Base-by-base conservation (phyloP, 2,888 invertebrate genomes). In the Hemicrepidius hirtus region DNA sequence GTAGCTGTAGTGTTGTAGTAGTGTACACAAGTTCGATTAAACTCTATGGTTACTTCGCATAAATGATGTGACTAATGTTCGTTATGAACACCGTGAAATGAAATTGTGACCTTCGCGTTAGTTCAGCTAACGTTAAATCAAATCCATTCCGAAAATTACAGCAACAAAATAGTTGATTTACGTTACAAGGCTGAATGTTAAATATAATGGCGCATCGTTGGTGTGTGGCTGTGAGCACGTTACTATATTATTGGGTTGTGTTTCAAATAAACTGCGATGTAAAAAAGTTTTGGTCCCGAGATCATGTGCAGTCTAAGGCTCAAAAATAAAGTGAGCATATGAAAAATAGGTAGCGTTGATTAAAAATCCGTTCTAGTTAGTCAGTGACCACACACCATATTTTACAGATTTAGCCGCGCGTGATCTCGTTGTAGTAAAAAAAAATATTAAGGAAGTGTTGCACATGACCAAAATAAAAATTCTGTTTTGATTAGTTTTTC, bases 211-310 rank as follows among this genome's bases (percentile, higher is more conserved):
- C 81, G 83, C 83, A 83, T 84, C 83, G 81, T 84, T 82, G 83
- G 84, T 84, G 84, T 84, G 84, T 85, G 85, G 85, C 85, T 85
- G 85, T 85, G 85, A 85, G 83, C 81, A 83, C 80, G 80, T 82
- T 82, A 80, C 78, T 73, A 75, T 60, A 75, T 71, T 60, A 80
- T 81, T 83, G 83, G 82, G 83, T 84, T 84, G 84, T 84, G 82
- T 82, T 69, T 68, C 50, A 80, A 75, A 80, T 64, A 60, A 64
- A 60, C 49, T 62, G 37, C n/a, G 21, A 12, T 57, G 40, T n/a
- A 44, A 9, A 41, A 49, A 71, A 28, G 28, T 21, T 68, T 64
- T 68, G 44, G 49, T 44, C 21, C 37, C 20, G 16, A 66, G 49
- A 68, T 64, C 68, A 55, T 74, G 74, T 78, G 81, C 82, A 81